phyloP scores from a whole-genome alignment of 1,140 invertebrate species.

The Ceratitis capitata region DNA sequence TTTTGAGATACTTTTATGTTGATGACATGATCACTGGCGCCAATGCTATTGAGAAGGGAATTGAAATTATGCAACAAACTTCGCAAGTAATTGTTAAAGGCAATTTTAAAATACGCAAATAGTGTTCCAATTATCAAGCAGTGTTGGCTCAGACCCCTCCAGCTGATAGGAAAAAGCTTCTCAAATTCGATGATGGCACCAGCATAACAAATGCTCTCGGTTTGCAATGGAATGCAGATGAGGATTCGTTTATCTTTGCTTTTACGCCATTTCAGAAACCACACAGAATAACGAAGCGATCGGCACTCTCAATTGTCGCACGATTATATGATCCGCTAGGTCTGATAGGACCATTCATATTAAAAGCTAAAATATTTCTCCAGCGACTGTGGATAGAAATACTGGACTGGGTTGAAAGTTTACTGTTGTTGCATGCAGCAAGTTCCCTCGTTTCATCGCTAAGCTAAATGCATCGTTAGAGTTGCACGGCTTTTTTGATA shows the following conservation, averaged over 20 bases:
- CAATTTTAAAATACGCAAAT: slow-evolving; percentile 63
- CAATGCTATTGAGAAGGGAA: slow-evolving; percentile 45
- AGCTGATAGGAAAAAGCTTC: slow-evolving; percentile 51
- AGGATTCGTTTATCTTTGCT: background rate
- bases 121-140: slow-evolving; percentile 54
- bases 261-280: background rate
- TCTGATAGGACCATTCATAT: no score
- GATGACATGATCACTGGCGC: slow-evolving; percentile 59
- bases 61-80: slow-evolving; percentile 38
- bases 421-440: no score
- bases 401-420: background rate
- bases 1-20: slow-evolving; percentile 57
- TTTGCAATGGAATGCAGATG: no score
- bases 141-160: no score
- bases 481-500: slow-evolving; percentile 62
- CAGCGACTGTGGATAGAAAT: slow-evolving; percentile 38
- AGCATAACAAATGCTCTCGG: no score
- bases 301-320: slow-evolving; percentile 47
- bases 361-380: slow-evolving; percentile 48
- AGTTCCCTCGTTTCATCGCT: no score
- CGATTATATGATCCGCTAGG: slow-evolving; percentile 59
- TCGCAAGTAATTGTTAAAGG: slow-evolving; percentile 47
- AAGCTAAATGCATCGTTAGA: no score
- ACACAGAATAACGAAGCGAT: slow-evolving; percentile 51
- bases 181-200: no score